These are phyloP conservation scores for Pachyrhynchus sulphureomaculatus DNA, from an alignment of 1,140 invertebrate genomes.

Conservation along the genomic window DNA sequence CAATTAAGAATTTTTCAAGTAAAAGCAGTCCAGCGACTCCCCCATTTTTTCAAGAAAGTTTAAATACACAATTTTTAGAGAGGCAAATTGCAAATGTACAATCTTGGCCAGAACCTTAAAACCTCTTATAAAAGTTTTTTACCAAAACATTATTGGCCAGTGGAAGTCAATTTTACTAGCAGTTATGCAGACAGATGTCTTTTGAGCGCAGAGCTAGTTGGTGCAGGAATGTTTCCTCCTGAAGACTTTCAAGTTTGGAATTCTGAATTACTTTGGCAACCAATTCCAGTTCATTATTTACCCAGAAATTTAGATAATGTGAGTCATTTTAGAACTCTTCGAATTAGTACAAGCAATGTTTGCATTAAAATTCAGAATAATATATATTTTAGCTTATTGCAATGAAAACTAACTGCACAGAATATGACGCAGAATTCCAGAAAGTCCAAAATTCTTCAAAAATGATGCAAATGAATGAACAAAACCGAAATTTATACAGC, in stretches of 20 bases:
- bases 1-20: no score
- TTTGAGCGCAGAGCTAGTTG: conserved; percentile 80
- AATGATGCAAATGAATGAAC: conserved; percentile 57
- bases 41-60: no score
- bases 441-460: conserved; percentile 58
- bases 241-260: conserved; percentile 69
- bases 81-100: conserved; percentile 76
- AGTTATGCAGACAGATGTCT: conserved; percentile 80
- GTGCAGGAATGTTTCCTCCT: conserved; percentile 83
- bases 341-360: no score
- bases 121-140: conserved; percentile 67
- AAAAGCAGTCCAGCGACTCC: no score
- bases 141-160: conserved; percentile 62
- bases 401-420: conserved; percentile 64
- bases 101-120: conserved; percentile 72
- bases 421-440: conserved; percentile 59
- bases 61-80: conserved; percentile 63
- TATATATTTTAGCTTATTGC: conserved; percentile 57
- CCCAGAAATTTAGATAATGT: conserved; percentile 53
- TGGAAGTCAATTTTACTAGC: conserved; percentile 71
- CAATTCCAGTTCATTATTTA: conserved; percentile 79
- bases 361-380: no score
- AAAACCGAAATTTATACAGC: conserved; percentile 63
- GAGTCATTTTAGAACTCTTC: conserved; percentile 25
- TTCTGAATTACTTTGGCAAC: conserved; percentile 76